Evolutionary conservation across 2,113 vertebrate genomes (phyloP).

Genomic region (Pardalotus punctatus): DNA sequence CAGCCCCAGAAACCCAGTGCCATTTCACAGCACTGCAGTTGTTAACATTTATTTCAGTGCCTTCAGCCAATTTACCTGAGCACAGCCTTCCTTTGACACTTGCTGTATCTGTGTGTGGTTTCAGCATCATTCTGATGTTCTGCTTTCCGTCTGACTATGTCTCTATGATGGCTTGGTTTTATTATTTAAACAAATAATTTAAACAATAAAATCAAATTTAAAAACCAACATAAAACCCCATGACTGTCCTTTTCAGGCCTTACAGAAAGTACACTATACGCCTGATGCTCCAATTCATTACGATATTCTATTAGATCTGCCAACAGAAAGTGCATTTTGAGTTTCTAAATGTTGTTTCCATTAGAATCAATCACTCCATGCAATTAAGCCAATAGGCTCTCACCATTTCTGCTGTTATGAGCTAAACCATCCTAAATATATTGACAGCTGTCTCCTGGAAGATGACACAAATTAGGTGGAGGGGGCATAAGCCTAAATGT

Average conservation of each 20-base stretch:
- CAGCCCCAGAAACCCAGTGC: rapidly evolving
- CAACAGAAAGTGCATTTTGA: constrained; percentile 80
- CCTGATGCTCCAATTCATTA: constrained; percentile 70
- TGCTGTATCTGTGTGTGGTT: not conserved
- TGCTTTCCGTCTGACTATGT: not conserved
- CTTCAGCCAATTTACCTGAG: not conserved
- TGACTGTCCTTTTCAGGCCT: constrained; percentile 54
- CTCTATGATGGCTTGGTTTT: not conserved
- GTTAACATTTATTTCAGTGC: not conserved
- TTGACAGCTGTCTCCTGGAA: constrained; percentile 87
- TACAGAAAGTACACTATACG: constrained; percentile 28
- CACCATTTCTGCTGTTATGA: constrained; percentile 89
- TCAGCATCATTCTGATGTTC: not conserved
- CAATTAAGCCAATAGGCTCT: constrained; percentile 90
- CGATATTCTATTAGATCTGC: constrained; percentile 65
- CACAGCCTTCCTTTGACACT: not conserved
- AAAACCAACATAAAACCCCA: not conserved
- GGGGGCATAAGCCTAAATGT: constrained; percentile 81
- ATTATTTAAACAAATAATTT: constrained; percentile 24
- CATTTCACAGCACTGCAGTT: not conserved
- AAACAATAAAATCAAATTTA: constrained; percentile 29
- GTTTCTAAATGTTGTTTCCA: constrained; percentile 86
- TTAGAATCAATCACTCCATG: constrained; percentile 90
- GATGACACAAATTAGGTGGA: constrained; percentile 69
- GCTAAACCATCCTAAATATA: constrained; percentile 85